These are phyloP conservation scores for Trichosurus vulpecula DNA, from an alignment of 2,797 vertebrate genomes.

Conservation along the genomic window DNA sequence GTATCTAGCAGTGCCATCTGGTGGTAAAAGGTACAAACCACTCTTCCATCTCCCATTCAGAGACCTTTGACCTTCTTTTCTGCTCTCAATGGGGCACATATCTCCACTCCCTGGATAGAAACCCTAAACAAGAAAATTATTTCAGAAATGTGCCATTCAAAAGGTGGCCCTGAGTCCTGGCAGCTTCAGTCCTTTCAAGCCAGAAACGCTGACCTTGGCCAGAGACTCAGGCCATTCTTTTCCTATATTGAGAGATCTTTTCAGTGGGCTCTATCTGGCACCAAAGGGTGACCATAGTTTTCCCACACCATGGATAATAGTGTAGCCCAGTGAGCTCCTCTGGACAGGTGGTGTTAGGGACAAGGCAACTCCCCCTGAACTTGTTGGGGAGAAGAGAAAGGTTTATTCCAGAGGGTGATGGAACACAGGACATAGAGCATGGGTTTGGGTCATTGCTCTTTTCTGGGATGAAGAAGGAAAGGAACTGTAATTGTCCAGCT, in stretches of 20 bases:
- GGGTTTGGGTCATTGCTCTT: neutral
- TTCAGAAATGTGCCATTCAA: neutral
- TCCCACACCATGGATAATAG: neutral
- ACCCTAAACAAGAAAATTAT: too few species aligned
- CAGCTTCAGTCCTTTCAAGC: neutral
- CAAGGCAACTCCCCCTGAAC: neutral
- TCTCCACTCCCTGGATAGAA: too few species aligned
- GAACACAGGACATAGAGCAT: neutral
- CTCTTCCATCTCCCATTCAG: neutral
- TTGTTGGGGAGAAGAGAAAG: neutral
- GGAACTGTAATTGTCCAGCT: neutral
- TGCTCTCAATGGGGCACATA: too few species aligned
- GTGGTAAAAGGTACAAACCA: neutral
- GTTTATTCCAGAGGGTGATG: neutral
- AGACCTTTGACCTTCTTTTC: neutral
- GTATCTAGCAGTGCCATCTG: neutral
- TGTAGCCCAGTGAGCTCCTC: neutral
- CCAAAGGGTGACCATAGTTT: neutral
- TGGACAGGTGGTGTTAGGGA: neutral
- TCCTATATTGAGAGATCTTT: neutral
- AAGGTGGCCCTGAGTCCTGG: neutral
- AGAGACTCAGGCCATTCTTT: neutral
- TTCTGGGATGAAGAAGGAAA: neutral
- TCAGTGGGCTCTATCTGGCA: neutral
- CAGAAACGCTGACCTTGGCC: neutral